Evolutionary conservation across 1,140 invertebrate species (phyloP).

Genomic region (Sycophila sp.): DNA sequence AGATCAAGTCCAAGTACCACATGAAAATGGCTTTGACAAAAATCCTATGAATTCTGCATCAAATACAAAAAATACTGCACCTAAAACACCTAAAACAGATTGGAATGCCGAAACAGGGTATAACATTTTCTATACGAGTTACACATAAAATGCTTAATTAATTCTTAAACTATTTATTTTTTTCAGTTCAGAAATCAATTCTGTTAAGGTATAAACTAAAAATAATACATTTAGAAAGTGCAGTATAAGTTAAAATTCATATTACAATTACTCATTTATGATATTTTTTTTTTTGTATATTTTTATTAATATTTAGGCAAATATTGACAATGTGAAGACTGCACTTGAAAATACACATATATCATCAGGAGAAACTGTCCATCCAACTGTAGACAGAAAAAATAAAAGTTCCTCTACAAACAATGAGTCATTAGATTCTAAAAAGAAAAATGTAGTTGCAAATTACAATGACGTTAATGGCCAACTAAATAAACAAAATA

Average conservation of each 20-base stretch:
- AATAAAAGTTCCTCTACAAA: conserved; percentile 1
- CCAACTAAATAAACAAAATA: conserved; percentile 21
- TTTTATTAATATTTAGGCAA: conserved; percentile 8
- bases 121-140: not conserved
- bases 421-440: not conserved
- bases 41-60: conserved; percentile 41
- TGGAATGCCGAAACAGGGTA: conserved; percentile 45
- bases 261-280: not conserved
- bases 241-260: too few relatives aligned
- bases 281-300: not conserved
- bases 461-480: conserved; percentile 21
- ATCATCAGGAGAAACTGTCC: conserved; percentile 14
- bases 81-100: conserved; percentile 42
- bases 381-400: conserved; percentile 25
- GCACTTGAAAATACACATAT: conserved; percentile 29
- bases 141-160: not conserved
- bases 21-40: conserved; percentile 39
- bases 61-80: conserved; percentile 35
- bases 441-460: conserved; percentile 15
- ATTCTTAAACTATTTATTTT: conserved; percentile 3
- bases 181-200: conserved; percentile 29
- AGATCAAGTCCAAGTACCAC: conserved; percentile 39
- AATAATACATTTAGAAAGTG: conserved; percentile 18
- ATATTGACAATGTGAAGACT: conserved; percentile 21
- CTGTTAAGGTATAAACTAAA: conserved; percentile 10